Conservation (phyloP, 2,797 vertebrate species). For the Enteromius unitaeniatus region DNA sequence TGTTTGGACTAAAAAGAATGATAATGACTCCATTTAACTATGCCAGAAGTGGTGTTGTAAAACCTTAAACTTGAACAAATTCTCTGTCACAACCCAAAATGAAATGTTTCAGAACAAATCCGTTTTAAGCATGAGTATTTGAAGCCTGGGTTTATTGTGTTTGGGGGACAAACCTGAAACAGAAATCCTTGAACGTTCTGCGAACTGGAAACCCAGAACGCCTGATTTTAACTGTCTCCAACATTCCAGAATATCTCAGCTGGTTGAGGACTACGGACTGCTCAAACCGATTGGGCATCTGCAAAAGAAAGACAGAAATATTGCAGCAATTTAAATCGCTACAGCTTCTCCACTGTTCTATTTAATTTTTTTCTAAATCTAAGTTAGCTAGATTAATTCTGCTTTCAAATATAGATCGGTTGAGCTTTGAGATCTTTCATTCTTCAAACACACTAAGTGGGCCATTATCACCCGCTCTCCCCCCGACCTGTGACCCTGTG, state of each 20-base stretch:
- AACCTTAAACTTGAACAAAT: not conserved
- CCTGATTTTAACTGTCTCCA: conserved; percentile 95
- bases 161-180: conserved; percentile 79
- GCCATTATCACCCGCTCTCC: conserved; percentile 36
- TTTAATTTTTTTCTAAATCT: not conserved
- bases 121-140: not conserved
- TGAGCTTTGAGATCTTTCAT: conserved; percentile 33
- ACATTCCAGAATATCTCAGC: conserved; percentile 94
- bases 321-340: not conserved
- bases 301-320: not conserved
- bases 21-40: not conserved
- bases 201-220: conserved; percentile 90
- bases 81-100: not conserved
- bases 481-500: conserved; percentile 44
- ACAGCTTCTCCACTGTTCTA: not conserved
- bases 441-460: conserved; percentile 43
- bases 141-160: not conserved
- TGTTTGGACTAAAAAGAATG: not conserved
- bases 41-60: not conserved
- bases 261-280: conserved; percentile 94
- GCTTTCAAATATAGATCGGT: conserved; percentile 31
- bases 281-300: conserved; percentile 97
- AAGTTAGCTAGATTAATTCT: conserved; percentile 20
- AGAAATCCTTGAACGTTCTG: conserved; percentile 91
- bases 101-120: not conserved